These are phyloP conservation scores for Spisula solida DNA, from an alignment of 2,888 invertebrate genomes.

Conservation along the genomic window DNA sequence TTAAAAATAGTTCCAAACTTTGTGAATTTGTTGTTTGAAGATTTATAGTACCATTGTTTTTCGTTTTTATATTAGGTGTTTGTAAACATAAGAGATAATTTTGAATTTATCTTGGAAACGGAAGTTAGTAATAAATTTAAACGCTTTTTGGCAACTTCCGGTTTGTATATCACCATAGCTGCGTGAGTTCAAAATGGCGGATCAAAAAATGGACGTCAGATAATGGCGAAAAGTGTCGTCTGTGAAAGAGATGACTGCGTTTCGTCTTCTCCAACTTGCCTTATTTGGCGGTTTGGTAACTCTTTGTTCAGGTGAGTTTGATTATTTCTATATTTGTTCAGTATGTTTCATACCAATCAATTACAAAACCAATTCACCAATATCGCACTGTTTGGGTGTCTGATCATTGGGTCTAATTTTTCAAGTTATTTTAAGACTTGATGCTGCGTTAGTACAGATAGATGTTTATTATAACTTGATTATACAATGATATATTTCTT, in stretches of 20 bases:
- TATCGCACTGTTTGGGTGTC: neutral
- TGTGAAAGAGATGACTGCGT: constrained; percentile 48
- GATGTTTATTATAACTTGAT: neutral
- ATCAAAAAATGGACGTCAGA: constrained; percentile 46
- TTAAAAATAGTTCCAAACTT: neutral
- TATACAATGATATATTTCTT: too few relatives aligned
- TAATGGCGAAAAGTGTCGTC: constrained; percentile 58
- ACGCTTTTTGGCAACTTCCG: constrained; percentile 33
- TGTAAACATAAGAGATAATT: neutral
- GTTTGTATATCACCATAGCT: constrained; percentile 62
- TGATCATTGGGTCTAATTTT: neutral
- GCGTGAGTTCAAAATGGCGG: constrained; percentile 59
- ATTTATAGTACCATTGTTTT: neutral
- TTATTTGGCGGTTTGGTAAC: constrained; percentile 30
- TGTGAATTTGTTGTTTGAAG: neutral
- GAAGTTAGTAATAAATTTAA: neutral
- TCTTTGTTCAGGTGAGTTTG: constrained; percentile 50
- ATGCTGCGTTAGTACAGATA: neutral
- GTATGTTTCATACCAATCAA: neutral
- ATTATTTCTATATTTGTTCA: neutral
- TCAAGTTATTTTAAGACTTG: neutral
- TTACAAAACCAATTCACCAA: too few relatives aligned
- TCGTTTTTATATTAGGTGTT: neutral
- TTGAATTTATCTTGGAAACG: neutral
- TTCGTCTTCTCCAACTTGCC: constrained; percentile 22